Base-by-base conservation (phyloP, 1,140 invertebrate genomes). In the Trichonephila inaurata region DNA sequence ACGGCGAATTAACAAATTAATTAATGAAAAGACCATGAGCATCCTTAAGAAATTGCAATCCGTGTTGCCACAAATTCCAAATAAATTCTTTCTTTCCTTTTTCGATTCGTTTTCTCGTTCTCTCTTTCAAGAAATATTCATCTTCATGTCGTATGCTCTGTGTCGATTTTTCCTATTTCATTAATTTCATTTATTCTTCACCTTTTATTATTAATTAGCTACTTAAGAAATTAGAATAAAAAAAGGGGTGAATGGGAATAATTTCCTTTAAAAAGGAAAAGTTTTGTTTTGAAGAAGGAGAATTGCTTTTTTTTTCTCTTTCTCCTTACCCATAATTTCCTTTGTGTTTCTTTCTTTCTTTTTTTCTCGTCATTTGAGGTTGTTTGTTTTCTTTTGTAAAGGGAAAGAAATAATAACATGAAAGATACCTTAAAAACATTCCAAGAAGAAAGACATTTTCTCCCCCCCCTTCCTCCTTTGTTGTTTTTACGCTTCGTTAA, bases 181-280 rank as follows among this genome's bases (percentile, higher is more conserved):
- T 89, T 89, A 89, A 72, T 72, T 89, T 72, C 69, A 77, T 89
- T 89, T 89, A 89, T 89, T 89, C 61, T 89, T 89, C 88, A 89
- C 88, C 88, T 89, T 89, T 89, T 89, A 89, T 89, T 89, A 89
- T 89, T 89, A 77, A 89, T 89, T 89, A 89, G 33, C 64, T 89
- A 72, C 88, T 89, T 89, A 89, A 77, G 60, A 77, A 60, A 89
- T 51, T 51, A n/a, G 14, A 72, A 40, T 18, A 2, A 77, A 40
- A 89, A 72, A 89, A 89, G 40, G 58, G 8, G 16, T 28, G 69
- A 89, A 61, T n/a, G 88, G 10, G 62, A 89, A 60, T 88, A n/a
- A 88, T 88, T 88, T 88, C 86, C 24, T 88, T 64, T 87, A 51
- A 62, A 88, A 88, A 19, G 60, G n/a, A 64, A 14, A 28, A 83